phyloP scores from a whole-genome alignment of 1,140 invertebrate species.

The Brachionus rotundiformis region DNA sequence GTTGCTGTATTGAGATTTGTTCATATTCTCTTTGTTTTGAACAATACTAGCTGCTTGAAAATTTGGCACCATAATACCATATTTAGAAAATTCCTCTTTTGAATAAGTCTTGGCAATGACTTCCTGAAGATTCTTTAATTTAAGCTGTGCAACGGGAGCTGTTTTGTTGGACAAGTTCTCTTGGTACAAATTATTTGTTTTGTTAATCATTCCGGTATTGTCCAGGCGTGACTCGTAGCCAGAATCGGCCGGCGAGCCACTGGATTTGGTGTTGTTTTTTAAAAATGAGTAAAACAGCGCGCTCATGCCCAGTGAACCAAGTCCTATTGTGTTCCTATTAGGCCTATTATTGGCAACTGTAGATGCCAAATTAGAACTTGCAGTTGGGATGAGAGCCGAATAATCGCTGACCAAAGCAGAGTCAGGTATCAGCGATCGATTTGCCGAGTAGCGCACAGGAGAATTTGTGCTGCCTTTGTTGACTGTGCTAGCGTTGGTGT shows the following conservation, averaged over 20 bases:
- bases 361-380: not conserved
- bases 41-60: not conserved
- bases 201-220: not conserved
- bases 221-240: constrained; percentile 10
- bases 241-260: not conserved
- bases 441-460: not conserved
- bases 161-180: not conserved
- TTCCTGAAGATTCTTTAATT: constrained; percentile 37
- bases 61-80: constrained; percentile 8
- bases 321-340: constrained; percentile 2
- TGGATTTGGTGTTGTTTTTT: constrained; percentile 4
- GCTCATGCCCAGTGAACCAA: constrained; percentile 21
- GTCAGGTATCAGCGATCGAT: not conserved
- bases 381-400: not conserved
- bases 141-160: not conserved
- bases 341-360: not conserved
- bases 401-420: not conserved
- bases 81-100: constrained; percentile 22
- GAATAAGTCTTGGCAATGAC: not conserved
- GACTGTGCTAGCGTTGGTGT: not conserved
- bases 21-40: constrained; percentile 41
- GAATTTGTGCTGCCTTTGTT: not conserved
- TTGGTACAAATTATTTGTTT: not conserved
- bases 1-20: not conserved
- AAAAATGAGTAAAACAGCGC: constrained; percentile 32